Base-by-base conservation (phyloP, 2,113 vertebrate genomes). In the Cyprichromis sp. region DNA sequence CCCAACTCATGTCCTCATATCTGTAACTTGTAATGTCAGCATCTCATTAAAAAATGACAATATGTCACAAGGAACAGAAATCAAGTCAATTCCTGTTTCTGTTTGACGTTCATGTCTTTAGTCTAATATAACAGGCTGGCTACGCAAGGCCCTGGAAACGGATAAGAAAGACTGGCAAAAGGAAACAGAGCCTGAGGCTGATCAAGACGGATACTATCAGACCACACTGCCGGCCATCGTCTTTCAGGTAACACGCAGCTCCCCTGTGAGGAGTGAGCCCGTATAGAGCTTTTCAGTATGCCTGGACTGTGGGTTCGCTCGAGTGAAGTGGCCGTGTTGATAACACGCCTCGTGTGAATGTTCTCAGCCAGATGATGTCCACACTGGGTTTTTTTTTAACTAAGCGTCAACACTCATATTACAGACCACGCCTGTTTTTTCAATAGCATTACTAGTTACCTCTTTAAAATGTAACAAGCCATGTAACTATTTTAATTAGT, bases 141-240 rank as follows among this genome's bases (percentile, higher is more conserved):
- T 99, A 61, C 95, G 98, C 52, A 99, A 99, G 95, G 99, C 99
- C 6, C 92, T 99, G 88, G 98, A 99, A 85, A 99, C 99, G 0
- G 99, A 99, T 93, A 98, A 97, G 94, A 99, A 99, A 91, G 98
- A 99, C 94, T 99, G 99, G 99, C 94, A 97, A 91, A 99, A 98
- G 94, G 97, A 98, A 61, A 98, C 97, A 0, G 98, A 99, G 87
- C 99, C 99, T 5, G 99, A 99, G 94, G 98, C 97, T 0, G 98
- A 99, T 93, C 99, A 99, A 66, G 98, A 99, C 5, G 98, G 99
- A 6, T 99, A 98, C 95, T 99, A 98, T 93, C 99, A 99, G 96
- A 99, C 99, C n/a, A 99, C 98, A 1, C 91, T 96, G 53, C 95
- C 95, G 0, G 95, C 95, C 52, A 96, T 96, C 3, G 95, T 95